Evolutionary conservation across 2,888 invertebrate species (phyloP), one percentile per base, ranked within the genome.

Genomic region (Drosophila colorata): DNA sequence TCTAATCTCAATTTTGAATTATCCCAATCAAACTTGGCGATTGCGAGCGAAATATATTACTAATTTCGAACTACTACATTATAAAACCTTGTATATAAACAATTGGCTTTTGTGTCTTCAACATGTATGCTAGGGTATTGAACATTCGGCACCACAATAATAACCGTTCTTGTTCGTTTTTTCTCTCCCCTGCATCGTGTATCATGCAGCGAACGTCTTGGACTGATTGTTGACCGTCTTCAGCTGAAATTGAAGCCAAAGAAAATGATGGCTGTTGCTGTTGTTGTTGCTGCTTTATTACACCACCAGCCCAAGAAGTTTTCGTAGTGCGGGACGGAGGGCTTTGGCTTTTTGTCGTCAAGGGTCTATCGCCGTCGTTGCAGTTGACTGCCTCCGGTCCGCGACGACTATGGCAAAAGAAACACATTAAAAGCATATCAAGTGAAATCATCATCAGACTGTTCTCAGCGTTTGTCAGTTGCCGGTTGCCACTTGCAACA

Each of bases 361-460:
- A 78, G 85, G 70, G 76, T 71, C 58, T 48, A 40, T 48, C 43
- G 20, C 37, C 11, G 56, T 40, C 67, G 86, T 87, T 74, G 88
- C 88, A 83, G 88, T 88, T 82, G 88, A 83, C 74, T 86, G 88
- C 80, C 57, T 70, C 41, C 44, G 60, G 57, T 60, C 53, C 49
- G 40, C 18, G 78, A 41, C 56, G 55, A 71, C 65, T 56, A 33
- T 77, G 77, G 77, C 77, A 74, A 85, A 86, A 86, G 81, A 85
- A 87, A 84, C 80, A 85, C 85, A 85, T 87, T 84, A 87, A 84
- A 84, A 80, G 78, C 80, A 84, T 80, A 84, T 84, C 84, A 84
- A 82, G 74, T 84, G 74, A 78, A 84, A 81, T 87, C 87, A 84
- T 80, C 80, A 65, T 64, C 64, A 37, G 53, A 48, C 64, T 69